Evolutionary conservation across 2,888 invertebrate genomes (phyloP).

Genomic region (Acrobasis suavella): DNA sequence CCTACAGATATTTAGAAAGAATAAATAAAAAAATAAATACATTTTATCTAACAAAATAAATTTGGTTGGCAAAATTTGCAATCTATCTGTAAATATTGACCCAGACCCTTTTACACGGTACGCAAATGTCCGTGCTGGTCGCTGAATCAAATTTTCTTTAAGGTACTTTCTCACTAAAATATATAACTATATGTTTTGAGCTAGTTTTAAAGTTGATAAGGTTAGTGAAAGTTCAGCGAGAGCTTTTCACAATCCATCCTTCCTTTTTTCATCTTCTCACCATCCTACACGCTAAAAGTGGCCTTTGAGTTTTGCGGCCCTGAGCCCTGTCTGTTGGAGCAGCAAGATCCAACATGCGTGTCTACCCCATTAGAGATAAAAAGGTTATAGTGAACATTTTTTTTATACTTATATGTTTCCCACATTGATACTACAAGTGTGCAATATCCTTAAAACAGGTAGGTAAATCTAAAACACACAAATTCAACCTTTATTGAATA

Average conservation of each 20-base stretch:
- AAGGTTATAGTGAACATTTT: no score
- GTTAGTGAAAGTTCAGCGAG: no score
- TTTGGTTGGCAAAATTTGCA: conserved; percentile 16
- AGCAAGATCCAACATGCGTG: neutral
- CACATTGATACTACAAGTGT: neutral
- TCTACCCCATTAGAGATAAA: neutral
- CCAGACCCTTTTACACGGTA: neutral
- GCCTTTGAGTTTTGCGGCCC: no score
- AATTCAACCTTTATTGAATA: conserved; percentile 12
- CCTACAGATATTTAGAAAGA: conserved; percentile 9
- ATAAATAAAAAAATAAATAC: conserved; percentile 13
- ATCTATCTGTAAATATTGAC: conserved; percentile 20
- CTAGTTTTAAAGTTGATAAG: no score
- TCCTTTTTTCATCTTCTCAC: no score
- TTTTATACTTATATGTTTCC: no score
- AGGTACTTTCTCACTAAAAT: neutral
- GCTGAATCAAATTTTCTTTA: conserved; percentile 15
- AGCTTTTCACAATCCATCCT: no score
- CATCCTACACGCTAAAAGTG: no score
- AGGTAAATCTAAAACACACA: neutral
- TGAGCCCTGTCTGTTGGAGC: neutral
- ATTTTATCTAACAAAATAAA: conserved; percentile 13
- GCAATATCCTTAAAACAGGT: neutral
- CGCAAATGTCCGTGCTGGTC: neutral
- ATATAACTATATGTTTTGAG: no score